A percentile compares a stretch with the other conserved stretches of the same genome.
Conservation (phyloP, 2,888 invertebrate species). For the Boloria selene region DNA sequence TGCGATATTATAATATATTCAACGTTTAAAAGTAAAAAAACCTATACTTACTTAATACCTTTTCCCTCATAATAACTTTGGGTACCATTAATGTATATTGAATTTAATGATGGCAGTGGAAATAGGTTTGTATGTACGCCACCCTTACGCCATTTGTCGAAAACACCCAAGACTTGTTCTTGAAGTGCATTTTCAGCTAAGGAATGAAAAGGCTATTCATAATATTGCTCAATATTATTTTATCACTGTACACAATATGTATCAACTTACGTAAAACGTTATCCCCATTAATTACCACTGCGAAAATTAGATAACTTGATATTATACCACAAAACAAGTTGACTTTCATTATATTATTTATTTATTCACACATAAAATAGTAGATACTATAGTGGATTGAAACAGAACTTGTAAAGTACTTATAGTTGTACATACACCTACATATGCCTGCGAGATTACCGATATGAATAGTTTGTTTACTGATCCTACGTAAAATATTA, state of each 20-base stretch:
- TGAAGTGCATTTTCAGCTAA: slow-evolving; percentile 43
- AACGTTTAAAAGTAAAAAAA: neutral
- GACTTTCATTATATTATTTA: slow-evolving; percentile 14
- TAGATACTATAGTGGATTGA: neutral
- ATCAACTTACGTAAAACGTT: slow-evolving; percentile 27
- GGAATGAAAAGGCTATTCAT: slow-evolving; percentile 2
- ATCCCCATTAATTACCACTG: slow-evolving; percentile 11
- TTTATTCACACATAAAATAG: neutral
- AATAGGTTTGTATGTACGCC: slow-evolving; percentile 36
- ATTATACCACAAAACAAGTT: neutral
- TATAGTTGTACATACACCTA: slow-evolving; percentile 6
- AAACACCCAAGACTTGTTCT: slow-evolving; percentile 37
- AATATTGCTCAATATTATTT: neutral
- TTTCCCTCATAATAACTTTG: slow-evolving; percentile 40
- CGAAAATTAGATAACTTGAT: neutral
- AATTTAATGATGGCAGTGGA: slow-evolving; percentile 42
- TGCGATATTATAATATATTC: neutral
- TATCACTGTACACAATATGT: neutral
- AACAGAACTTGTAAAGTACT: slow-evolving; percentile 6
- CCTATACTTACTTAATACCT: slow-evolving; percentile 41
- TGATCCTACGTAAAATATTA: slow-evolving; percentile 19
- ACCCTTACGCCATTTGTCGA: slow-evolving; percentile 44
- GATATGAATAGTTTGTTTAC: slow-evolving; percentile 27
- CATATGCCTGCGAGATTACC: neutral
- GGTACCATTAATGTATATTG: slow-evolving; percentile 35